Conservation (phyloP, 2,113 vertebrate species). For the Gymnocephalus cernua region DNA sequence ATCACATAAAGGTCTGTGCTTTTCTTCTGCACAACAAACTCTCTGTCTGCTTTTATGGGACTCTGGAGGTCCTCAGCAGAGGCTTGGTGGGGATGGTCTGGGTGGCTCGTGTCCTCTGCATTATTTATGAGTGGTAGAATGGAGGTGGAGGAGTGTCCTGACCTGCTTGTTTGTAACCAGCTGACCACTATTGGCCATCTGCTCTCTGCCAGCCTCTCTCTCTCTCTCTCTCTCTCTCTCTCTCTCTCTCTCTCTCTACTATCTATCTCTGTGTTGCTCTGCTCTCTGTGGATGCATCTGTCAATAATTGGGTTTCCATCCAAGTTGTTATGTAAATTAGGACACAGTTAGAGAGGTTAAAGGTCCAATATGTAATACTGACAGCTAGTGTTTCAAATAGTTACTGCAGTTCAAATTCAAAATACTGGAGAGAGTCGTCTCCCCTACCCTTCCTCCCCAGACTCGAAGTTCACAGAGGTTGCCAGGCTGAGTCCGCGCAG, state of each 20-base stretch:
- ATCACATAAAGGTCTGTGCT: slow-evolving; percentile 14
- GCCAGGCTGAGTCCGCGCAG: too few species aligned
- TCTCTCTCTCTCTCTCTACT: neutral
- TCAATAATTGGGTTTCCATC: slow-evolving; percentile 35
- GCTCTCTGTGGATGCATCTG: neutral
- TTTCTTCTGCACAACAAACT: slow-evolving; percentile 23
- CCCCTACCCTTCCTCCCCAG: too few species aligned
- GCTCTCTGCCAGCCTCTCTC: slow-evolving; percentile 45
- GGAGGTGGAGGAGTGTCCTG: slow-evolving; percentile 63
- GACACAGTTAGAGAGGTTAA: slow-evolving; percentile 27
- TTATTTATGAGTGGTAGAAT: slow-evolving; percentile 69
- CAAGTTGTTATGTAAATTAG: slow-evolving; percentile 42
- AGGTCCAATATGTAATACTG: too few species aligned
- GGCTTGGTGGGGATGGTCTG: slow-evolving; percentile 26
- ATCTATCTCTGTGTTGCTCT: neutral
- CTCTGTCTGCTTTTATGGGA: slow-evolving; percentile 1
- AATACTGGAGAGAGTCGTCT: too few species aligned
- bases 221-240: slow-evolving; percentile 12
- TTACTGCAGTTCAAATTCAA: too few species aligned
- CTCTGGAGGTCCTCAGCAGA: slow-evolving; percentile 23
- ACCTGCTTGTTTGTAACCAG: slow-evolving; percentile 77
- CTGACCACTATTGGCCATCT: slow-evolving; percentile 82
- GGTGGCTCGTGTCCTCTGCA: slow-evolving; percentile 46
- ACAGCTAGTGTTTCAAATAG: too few species aligned
- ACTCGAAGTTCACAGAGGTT: too few species aligned